Evolutionary conservation across 2,888 invertebrate species (phyloP).

Genomic region (Coenonympha glycerion): DNA sequence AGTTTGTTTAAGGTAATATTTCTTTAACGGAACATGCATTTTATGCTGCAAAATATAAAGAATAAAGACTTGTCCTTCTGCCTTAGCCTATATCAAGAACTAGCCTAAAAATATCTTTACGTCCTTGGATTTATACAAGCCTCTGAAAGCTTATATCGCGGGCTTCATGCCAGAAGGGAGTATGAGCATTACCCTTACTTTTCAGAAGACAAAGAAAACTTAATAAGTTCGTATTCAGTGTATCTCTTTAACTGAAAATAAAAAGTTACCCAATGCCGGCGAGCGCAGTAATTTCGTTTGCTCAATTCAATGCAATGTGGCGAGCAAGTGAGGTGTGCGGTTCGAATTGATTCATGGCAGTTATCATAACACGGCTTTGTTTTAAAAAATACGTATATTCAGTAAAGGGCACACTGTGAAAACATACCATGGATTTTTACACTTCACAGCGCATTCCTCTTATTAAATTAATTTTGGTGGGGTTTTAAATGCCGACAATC

Average conservation of each 20-base stretch:
- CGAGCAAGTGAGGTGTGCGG: conserved; percentile 7
- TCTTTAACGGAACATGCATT: conserved; percentile 8
- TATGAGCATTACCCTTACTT: no score
- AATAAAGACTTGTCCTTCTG: no score
- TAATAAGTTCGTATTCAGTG: no score
- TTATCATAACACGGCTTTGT: conserved; percentile 22
- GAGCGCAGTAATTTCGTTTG: conserved; percentile 10
- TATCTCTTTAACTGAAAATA: no score
- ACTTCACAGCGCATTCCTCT: conserved; percentile 18
- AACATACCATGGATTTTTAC: conserved; percentile 16
- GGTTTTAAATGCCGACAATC: conserved; percentile 12
- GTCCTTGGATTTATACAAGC: no score
- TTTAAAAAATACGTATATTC: conserved; percentile 22
- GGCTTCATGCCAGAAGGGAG: no score
- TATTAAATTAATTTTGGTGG: conserved; percentile 12
- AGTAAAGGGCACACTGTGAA: conserved; percentile 16
- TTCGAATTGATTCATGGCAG: conserved; percentile 13
- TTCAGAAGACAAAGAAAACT: no score
- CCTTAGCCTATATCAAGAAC: no score
- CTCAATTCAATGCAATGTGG: conserved; percentile 15
- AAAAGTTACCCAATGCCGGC: background rate
- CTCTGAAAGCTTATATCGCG: no score
- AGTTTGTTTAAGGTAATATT: background rate
- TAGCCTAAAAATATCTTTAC: no score
- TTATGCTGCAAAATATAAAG: no score